These are phyloP conservation scores for Schizaphis graminum DNA, from an alignment of 2,888 invertebrate species.

Conservation along the genomic window DNA sequence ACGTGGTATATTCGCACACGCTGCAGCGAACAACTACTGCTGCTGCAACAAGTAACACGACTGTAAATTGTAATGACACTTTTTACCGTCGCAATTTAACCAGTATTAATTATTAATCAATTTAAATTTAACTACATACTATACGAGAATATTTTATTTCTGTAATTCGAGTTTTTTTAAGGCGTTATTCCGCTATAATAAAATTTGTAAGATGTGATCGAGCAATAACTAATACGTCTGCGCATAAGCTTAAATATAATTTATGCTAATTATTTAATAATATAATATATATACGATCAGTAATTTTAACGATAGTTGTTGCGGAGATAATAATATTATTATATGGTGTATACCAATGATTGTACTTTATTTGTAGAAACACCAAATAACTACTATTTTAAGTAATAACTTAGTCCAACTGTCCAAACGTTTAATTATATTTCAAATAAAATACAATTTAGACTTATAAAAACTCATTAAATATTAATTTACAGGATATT, in stretches of 20 bases:
- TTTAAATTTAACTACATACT: neutral
- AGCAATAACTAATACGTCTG: neutral
- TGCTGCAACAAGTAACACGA: neutral
- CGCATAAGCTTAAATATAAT: neutral
- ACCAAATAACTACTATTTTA: neutral
- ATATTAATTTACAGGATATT: neutral
- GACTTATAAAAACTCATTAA: neutral
- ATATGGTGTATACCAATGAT: neutral
- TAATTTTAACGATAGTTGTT: neutral
- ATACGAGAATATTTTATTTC: neutral
- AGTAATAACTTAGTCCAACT: neutral
- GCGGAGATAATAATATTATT: neutral
- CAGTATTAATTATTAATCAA: neutral
- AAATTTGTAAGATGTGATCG: neutral
- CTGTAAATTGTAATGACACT: neutral
- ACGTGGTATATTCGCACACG: neutral
- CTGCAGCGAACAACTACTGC: neutral
- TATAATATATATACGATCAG: neutral
- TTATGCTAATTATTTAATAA: neutral
- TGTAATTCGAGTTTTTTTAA: neutral
- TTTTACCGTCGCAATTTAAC: neutral
- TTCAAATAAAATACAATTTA: neutral
- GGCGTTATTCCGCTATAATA: neutral
- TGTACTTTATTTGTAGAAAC: neutral
- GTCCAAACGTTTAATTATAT: neutral